Evolutionary conservation across 2,797 vertebrate species (phyloP), one percentile per base, ranked within the genome.

Genomic region (Lemur catta): DNA sequence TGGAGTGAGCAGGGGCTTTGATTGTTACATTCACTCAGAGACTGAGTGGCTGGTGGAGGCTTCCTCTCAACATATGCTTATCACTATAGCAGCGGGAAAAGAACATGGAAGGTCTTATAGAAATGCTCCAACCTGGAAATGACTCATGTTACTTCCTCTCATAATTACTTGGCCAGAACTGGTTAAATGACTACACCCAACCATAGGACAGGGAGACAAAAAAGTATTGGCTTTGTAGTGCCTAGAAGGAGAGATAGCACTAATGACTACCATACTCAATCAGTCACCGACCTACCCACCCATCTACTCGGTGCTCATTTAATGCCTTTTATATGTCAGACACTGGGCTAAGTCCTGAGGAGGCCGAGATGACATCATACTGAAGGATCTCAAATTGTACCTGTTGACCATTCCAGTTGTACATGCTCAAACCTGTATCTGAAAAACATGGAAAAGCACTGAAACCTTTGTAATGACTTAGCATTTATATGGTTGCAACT

Each of bases 381-480:
- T 48, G 12, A 67, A 91, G 85, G 59, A 84, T 22, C 52, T 94
- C 33, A 52, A 7, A 41, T 84, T 69, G 17, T 78, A 76, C 50
- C 46, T 92, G 46, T 43, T 90, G 38, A 84, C 67, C 22, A 72
- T 72, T 92, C 24, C 41, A 75, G 2, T 75, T 52, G 33, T 17
- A 63, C 9, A 61, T 43, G 69, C 50, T 90, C 38, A 65, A 41
- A 75, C 6, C 22, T 84, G 26, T 84, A 43, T 93, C 61, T 87
- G 81, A 96, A 89, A 84, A 92, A 76, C 89, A 67, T 43, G 48
- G 48, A 80, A 93, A 94, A 94, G 41, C 30, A 72, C 52, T 65
- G 50, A 84, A 61, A 74, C 30, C 65, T 81, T n/a, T 84, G 46
- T 91, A 48, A 79, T 74, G 65, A 82, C 26, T 89, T 94, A 57